phyloP scores from a whole-genome alignment of 2,797 vertebrate genomes.

The Harpagifer antarcticus region DNA sequence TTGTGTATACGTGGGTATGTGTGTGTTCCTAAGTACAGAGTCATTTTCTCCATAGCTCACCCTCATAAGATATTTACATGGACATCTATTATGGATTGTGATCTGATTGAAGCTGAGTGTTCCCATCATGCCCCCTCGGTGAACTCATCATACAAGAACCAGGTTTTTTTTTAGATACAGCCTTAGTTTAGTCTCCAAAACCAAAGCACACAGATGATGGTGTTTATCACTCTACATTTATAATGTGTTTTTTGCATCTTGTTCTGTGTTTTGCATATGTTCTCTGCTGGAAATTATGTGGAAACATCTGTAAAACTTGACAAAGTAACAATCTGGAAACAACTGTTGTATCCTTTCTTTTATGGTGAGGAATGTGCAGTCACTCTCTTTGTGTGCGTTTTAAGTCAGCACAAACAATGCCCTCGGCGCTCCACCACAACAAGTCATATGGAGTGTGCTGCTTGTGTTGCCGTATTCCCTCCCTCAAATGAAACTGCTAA shows the following conservation, averaged over 20 bases:
- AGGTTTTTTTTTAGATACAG: constrained; percentile 40
- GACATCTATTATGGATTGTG: constrained; percentile 83
- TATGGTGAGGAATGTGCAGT: background rate
- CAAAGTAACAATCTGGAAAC: constrained; percentile 3
- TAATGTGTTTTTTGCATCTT: background rate
- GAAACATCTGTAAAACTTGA: background rate
- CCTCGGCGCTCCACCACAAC: constrained; percentile 18
- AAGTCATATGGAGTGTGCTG: constrained; percentile 22
- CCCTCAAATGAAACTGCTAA: constrained; percentile 37
- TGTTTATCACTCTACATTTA: constrained; percentile 1
- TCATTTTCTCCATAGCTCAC: constrained; percentile 84
- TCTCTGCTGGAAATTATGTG: background rate
- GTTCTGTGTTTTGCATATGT: background rate
- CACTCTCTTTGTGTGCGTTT: constrained; percentile 13
- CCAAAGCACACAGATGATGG: background rate
- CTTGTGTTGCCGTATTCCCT: background rate
- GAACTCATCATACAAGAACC: constrained; percentile 66
- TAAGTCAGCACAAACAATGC: constrained; percentile 37
- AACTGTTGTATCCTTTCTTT: constrained; percentile 3
- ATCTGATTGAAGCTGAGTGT: constrained; percentile 89
- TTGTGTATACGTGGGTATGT: constrained; percentile 17
- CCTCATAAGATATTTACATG: constrained; percentile 86
- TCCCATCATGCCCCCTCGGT: constrained; percentile 79
- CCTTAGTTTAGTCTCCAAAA: constrained; percentile 8
- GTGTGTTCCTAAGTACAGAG: constrained; percentile 66